A percentile compares a stretch with the other conserved stretches of the same genome.
phyloP scores from a whole-genome alignment of 2,888 invertebrate genomes.

The Serripes groenlandicus region DNA sequence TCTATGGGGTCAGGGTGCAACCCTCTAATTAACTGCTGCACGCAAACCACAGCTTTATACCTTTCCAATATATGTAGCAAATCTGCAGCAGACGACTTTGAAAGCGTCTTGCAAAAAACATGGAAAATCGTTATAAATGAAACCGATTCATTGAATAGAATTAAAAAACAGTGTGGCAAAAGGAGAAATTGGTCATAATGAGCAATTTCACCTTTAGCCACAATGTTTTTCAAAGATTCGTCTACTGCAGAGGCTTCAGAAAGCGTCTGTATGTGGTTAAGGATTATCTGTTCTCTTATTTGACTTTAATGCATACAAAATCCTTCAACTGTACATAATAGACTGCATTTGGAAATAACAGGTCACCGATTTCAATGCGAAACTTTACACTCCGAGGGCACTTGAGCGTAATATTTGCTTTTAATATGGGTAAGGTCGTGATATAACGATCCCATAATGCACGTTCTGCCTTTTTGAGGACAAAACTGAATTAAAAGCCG shows the following conservation, averaged over 20 bases:
- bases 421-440: slow-evolving; percentile 6
- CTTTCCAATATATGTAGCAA: too few species aligned
- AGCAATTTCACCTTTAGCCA: too few species aligned
- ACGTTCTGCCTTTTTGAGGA: neutral
- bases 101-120: too few species aligned
- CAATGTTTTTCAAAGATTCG: too few species aligned
- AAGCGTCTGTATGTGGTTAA: too few species aligned
- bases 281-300: slow-evolving; percentile 20
- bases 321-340: slow-evolving; percentile 35
- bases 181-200: too few species aligned
- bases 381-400: slow-evolving; percentile 25
- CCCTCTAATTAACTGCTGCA: slow-evolving; percentile 36
- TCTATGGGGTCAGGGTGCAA: slow-evolving; percentile 25
- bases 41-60: slow-evolving; percentile 45
- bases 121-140: too few species aligned
- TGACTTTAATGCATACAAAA: slow-evolving; percentile 33
- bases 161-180: too few species aligned
- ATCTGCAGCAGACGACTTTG: too few species aligned
- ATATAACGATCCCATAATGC: neutral
- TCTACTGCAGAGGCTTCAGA: too few species aligned
- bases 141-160: too few species aligned
- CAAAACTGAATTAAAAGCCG: neutral
- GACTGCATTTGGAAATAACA: slow-evolving; percentile 34
- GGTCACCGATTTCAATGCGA: slow-evolving; percentile 39
- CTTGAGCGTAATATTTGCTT: slow-evolving; percentile 25